phyloP scores from a whole-genome alignment of 2,113 vertebrate genomes.

The Alaudala cheleensis region DNA sequence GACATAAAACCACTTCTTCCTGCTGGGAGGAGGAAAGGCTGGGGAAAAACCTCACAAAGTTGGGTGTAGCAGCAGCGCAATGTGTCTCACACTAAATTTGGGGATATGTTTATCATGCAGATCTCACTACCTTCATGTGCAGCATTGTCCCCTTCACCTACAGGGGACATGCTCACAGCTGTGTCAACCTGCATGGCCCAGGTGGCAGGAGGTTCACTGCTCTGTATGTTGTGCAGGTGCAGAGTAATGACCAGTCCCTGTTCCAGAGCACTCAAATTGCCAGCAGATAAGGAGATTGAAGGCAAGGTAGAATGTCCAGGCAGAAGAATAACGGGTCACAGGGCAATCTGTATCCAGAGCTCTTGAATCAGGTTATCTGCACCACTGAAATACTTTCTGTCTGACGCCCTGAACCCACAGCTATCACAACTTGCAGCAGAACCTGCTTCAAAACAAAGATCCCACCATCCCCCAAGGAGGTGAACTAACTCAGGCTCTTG shows the following conservation, averaged over 20 bases:
- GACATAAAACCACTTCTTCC: not conserved
- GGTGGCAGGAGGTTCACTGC: not conserved
- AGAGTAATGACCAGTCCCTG: not conserved
- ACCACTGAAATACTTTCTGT: not conserved
- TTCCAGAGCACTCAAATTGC: not conserved
- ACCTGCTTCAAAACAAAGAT: not conserved
- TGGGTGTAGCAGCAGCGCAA: not conserved
- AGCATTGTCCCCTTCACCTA: not conserved
- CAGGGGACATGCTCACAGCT: not conserved
- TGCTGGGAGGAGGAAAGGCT: not conserved
- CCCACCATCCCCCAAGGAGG: not conserved
- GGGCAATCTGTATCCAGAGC: not conserved
- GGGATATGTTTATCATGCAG: not conserved
- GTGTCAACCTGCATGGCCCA: not conserved
- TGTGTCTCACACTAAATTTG: rapidly evolving
- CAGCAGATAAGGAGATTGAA: not conserved
- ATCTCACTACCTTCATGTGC: not conserved
- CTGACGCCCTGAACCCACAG: not conserved
- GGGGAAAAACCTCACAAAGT: not conserved
- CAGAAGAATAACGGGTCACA: not conserved
- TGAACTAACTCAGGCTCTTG: not conserved
- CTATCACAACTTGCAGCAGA: not conserved
- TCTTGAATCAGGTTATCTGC: not conserved
- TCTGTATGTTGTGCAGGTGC: not conserved
- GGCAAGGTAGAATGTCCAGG: not conserved